Percentiles rank a stretch among this genome's conserved stretches.
Conservation (phyloP, 1,140 invertebrate species). For the Pachypsylla venusta region DNA sequence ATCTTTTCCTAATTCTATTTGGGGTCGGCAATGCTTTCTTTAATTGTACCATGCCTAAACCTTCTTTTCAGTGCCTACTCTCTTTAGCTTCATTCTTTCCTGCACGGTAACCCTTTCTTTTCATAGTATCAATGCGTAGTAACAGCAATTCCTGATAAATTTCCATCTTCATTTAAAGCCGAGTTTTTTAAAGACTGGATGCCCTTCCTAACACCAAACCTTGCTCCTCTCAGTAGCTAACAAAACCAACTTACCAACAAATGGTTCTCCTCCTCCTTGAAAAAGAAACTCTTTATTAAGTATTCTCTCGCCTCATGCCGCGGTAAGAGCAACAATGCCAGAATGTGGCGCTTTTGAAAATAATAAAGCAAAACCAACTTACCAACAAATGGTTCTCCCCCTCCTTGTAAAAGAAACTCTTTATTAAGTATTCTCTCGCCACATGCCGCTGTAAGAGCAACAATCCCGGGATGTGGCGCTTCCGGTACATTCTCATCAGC, state of each 20-base stretch:
- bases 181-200: no score
- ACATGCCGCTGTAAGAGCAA: slow-evolving; percentile 63
- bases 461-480: slow-evolving; percentile 48
- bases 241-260: slow-evolving; percentile 34
- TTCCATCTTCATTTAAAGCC: slow-evolving; percentile 16
- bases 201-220: no score
- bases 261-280: slow-evolving; percentile 51
- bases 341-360: slow-evolving; percentile 40
- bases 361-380: slow-evolving; percentile 13
- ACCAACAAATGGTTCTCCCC: slow-evolving; percentile 49
- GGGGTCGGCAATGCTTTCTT: no score
- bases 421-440: slow-evolving; percentile 67
- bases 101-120: no score
- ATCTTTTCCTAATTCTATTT: no score
- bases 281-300: slow-evolving; percentile 66
- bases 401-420: slow-evolving; percentile 59
- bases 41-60: no score
- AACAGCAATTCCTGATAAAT: no score
- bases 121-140: no score
- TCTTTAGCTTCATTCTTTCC: no score
- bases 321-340: slow-evolving; percentile 58
- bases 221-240: slow-evolving; percentile 8
- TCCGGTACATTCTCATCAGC: not conserved
- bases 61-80: no score
- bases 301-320: slow-evolving; percentile 66